These are phyloP conservation scores for Cydia splendana DNA, from an alignment of 1,140 invertebrate genomes.

Conservation along the genomic window DNA sequence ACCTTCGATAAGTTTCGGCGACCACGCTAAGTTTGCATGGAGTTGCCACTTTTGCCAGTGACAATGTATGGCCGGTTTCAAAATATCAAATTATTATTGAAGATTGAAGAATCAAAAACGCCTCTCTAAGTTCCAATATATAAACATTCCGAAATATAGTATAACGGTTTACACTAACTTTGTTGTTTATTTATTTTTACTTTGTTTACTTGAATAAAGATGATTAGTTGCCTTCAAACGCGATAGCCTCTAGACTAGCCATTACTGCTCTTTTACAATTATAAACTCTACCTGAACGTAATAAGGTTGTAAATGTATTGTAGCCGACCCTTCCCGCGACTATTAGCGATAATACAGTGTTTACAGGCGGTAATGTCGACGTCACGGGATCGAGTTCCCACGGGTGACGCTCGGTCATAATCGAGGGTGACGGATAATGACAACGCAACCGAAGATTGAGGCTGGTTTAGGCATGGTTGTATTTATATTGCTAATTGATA, in stretches of 20 bases:
- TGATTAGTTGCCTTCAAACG: neutral
- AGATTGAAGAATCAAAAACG: no score
- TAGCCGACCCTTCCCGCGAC: constrained; percentile 1
- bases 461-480: no score
- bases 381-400: constrained; percentile 25
- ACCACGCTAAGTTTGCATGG: no score
- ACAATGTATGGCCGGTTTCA: no score
- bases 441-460: neutral
- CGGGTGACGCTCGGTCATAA: constrained; percentile 21
- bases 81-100: no score
- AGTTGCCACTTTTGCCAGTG: no score
- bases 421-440: neutral
- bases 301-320: neutral
- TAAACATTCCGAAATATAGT: neutral
- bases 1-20: no score
- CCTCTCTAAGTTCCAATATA: no score
- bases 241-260: neutral
- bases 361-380: constrained; percentile 20
- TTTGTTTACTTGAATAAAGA: constrained; percentile 19
- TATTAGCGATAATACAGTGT: constrained; percentile 10
- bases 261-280: neutral
- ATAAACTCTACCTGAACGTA: neutral
- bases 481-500: no score
- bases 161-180: neutral
- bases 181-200: neutral